A percentile compares a stretch with the other conserved stretches of the same genome.
Evolutionary conservation across 2,797 vertebrate genomes (phyloP).

Genomic region (Chrysocyon brachyurus): DNA sequence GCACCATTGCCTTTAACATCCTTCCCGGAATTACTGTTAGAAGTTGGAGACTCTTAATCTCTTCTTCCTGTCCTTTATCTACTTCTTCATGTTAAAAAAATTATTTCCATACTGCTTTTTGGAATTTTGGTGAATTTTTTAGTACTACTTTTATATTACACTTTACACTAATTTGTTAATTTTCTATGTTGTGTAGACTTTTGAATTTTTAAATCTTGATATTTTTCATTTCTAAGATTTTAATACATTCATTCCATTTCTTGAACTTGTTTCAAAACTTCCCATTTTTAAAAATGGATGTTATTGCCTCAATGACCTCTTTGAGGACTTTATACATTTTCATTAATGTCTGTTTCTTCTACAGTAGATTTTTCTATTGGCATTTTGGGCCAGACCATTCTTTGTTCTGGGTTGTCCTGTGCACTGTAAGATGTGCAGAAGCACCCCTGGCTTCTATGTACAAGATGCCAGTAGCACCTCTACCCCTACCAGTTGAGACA

Average conservation of each 20-base stretch:
- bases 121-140: background rate
- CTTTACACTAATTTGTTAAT: background rate
- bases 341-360: background rate
- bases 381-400: background rate
- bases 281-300: background rate
- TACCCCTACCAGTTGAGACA: background rate
- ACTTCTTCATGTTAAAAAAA: background rate
- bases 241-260: background rate
- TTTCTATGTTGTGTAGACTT: background rate
- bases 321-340: background rate
- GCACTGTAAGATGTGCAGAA: background rate
- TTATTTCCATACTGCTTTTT: background rate
- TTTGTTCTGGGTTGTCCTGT: background rate
- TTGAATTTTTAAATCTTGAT: background rate
- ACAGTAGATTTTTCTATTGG: background rate
- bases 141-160: background rate
- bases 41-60: background rate
- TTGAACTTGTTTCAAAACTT: background rate
- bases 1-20: background rate
- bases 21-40: background rate
- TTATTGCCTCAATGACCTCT: background rate
- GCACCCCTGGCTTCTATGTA: background rate
- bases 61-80: background rate
- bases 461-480: background rate
- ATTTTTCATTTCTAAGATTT: conserved; percentile 14